Conservation (phyloP, 2,797 vertebrate genomes). For the Tenualosa thibaudeaui region DNA sequence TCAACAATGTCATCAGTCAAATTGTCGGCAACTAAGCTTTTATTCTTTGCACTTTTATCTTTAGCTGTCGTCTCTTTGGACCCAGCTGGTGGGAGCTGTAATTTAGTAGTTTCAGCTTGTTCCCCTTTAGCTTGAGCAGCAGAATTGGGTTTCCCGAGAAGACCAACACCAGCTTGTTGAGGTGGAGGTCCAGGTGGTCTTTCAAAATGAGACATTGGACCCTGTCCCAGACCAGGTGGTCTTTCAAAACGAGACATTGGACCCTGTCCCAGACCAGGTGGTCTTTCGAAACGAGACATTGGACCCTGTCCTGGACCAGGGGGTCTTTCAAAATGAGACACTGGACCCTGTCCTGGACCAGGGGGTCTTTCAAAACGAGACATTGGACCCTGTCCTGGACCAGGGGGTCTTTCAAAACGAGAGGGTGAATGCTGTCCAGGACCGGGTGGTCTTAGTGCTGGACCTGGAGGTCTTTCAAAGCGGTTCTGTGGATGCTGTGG, state of each 20-base stretch:
- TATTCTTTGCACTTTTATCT: conserved; percentile 27
- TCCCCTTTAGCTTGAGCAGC: conserved; percentile 39
- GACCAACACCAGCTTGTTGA: neutral
- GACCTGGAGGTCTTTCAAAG: conserved; percentile 19
- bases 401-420: neutral
- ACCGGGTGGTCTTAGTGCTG: neutral
- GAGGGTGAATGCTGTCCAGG: neutral
- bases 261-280: neutral
- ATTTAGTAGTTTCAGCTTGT: conserved; percentile 37
- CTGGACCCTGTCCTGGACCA: neutral
- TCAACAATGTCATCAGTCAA: conserved; percentile 70
- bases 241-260: neutral
- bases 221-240: neutral
- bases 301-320: neutral
- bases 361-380: neutral
- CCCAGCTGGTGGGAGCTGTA: conserved; percentile 38
- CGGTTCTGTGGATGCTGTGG: neutral
- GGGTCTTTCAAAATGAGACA: neutral
- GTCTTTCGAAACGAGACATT: neutral
- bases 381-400: neutral
- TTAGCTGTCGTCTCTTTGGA: conserved; percentile 38
- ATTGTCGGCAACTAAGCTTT: conserved; percentile 48
- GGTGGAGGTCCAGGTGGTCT: neutral
- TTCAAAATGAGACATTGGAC: neutral
- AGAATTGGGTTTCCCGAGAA: conserved; percentile 47